A percentile compares a stretch with the other conserved stretches of the same genome.
These are phyloP conservation scores for Ptilonorhynchus violaceus DNA, from an alignment of 2,113 vertebrate genomes.

Conservation along the genomic window DNA sequence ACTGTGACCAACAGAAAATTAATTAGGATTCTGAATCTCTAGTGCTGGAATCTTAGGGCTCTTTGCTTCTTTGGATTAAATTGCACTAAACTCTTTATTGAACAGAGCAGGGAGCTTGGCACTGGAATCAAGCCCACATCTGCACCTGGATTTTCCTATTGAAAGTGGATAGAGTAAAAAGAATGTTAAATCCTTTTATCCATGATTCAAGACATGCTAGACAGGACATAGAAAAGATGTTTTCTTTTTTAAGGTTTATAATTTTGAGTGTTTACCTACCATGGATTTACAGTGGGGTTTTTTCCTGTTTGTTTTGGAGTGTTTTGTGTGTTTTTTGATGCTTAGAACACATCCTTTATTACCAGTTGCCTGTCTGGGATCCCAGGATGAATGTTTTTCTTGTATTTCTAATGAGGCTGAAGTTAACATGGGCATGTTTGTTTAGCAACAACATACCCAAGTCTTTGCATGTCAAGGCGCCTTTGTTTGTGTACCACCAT, in stretches of 20 bases:
- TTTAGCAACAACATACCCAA: conserved; percentile 1
- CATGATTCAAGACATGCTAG: neutral
- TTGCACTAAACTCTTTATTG: conserved; percentile 63
- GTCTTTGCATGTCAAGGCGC: neutral
- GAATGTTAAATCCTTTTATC: conserved; percentile 52
- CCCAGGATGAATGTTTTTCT: conserved; percentile 29
- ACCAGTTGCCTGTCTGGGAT: neutral
- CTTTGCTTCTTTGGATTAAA: conserved; percentile 59
- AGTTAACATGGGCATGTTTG: conserved; percentile 25
- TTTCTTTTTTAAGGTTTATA: neutral
- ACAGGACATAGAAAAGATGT: neutral
- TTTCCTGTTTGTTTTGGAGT: conserved; percentile 24
- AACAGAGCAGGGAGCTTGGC: conserved; percentile 65
- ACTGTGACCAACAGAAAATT: conserved; percentile 41
- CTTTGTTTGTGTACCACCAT: neutral
- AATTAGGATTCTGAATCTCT: conserved; percentile 57
- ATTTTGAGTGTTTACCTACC: conserved; percentile 1
- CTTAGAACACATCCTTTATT: neutral
- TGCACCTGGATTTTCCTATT: conserved; percentile 71
- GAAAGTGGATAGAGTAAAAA: conserved; percentile 64
- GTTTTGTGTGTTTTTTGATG: neutral
- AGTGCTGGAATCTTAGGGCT: conserved; percentile 6
- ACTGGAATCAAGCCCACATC: conserved; percentile 46
- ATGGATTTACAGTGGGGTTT: neutral
- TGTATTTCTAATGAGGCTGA: conserved; percentile 47